Conservation (phyloP, 2,888 invertebrate genomes). For the Druceiella hillmani region DNA sequence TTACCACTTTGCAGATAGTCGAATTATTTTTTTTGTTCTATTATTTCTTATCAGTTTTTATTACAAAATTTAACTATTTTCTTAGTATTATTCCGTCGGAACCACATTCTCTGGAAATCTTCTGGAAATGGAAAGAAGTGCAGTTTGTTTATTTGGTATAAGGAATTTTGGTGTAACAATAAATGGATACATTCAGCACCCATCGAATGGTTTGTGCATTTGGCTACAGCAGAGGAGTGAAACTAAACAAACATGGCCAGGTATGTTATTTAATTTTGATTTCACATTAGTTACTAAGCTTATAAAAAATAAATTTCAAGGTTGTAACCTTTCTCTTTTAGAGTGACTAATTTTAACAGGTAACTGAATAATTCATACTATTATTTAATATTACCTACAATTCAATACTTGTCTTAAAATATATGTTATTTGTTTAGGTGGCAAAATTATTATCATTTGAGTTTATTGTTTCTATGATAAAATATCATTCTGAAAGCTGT, state of each 20-base stretch:
- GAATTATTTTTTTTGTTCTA: slow-evolving; percentile 5
- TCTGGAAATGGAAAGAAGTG: slow-evolving; percentile 85
- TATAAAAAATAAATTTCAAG: too few species aligned
- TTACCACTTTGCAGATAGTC: too few species aligned
- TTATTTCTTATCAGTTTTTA: slow-evolving; percentile 13
- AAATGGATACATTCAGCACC: slow-evolving; percentile 86
- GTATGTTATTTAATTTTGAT: slow-evolving; percentile 32
- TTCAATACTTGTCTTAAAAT: too few species aligned
- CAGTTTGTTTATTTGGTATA: slow-evolving; percentile 90
- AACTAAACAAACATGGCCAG: slow-evolving; percentile 94
- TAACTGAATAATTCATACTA: too few species aligned
- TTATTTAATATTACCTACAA: too few species aligned
- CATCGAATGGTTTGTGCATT: slow-evolving; percentile 77
- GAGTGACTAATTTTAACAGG: too few species aligned
- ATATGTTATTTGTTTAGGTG: too few species aligned
- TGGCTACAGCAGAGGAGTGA: slow-evolving; percentile 91
- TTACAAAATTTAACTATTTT: slow-evolving; percentile 22
- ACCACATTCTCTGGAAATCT: slow-evolving; percentile 54
- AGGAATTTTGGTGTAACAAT: slow-evolving; percentile 93
- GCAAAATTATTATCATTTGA: too few species aligned
- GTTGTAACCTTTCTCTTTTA: too few species aligned
- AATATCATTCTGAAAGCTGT: too few species aligned
- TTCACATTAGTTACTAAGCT: too few species aligned
- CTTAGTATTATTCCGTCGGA: slow-evolving; percentile 84
- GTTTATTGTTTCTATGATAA: too few species aligned